These are phyloP conservation scores for Tetanocera ferruginea DNA, from an alignment of 2,888 invertebrate genomes.

Conservation along the genomic window DNA sequence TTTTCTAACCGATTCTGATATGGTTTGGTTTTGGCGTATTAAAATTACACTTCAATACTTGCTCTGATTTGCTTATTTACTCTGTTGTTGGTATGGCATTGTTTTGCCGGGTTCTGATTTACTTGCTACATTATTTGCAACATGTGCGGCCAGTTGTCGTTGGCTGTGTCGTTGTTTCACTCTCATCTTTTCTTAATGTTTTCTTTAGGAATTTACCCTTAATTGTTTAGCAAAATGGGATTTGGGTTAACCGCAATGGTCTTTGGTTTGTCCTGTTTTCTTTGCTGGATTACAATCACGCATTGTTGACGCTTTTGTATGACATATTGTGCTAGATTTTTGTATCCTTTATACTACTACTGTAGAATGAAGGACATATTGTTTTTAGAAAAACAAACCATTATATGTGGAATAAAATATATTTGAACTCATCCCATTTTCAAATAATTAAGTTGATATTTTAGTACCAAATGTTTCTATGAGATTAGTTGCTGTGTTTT, in stretches of 20 bases:
- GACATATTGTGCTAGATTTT: constrained; percentile 2
- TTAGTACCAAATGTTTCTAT: too few species aligned
- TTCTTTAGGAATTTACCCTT: constrained; percentile 57
- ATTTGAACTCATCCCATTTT: too few species aligned
- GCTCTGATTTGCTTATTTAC: constrained; percentile 37
- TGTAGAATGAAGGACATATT: neutral
- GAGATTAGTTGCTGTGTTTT: too few species aligned
- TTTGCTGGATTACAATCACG: constrained; percentile 33
- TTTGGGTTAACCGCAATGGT: constrained; percentile 61
- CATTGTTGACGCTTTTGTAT: constrained; percentile 40
- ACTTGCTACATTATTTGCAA: constrained; percentile 22
- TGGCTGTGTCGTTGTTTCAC: constrained; percentile 36
- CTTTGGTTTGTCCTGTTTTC: constrained; percentile 18
- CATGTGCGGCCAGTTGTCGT: constrained; percentile 54
- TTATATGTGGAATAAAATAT: neutral
- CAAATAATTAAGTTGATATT: too few species aligned
- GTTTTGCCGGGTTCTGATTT: neutral
- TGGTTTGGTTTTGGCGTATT: neutral
- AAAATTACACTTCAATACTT: neutral
- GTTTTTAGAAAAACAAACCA: constrained; percentile 17
- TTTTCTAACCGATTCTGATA: constrained; percentile 45
- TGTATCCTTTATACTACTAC: neutral
- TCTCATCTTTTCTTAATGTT: constrained; percentile 45
- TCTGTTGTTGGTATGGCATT: constrained; percentile 37
- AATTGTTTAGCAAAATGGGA: constrained; percentile 61